These are phyloP conservation scores for Rhopalosiphum nymphaeae DNA, from an alignment of 2,888 invertebrate species.

Conservation along the genomic window DNA sequence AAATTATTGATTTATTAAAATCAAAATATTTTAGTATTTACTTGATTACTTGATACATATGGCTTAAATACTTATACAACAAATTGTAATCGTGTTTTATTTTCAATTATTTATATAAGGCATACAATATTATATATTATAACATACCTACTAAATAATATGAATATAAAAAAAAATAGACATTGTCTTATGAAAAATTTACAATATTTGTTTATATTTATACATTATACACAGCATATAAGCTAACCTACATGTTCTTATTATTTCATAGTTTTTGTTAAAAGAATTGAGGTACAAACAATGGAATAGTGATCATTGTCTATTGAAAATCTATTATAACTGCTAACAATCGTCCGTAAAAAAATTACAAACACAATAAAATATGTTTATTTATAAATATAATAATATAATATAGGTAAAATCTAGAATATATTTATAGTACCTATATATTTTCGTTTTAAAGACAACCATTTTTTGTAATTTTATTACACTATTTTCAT, in stretches of 20 bases:
- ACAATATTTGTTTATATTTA: neutral
- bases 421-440: neutral
- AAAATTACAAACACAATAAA: neutral
- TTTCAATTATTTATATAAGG: neutral
- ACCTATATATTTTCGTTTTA: neutral
- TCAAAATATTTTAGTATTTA: neutral
- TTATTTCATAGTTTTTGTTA: conserved; percentile 29
- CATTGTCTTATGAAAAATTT: neutral
- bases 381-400: neutral
- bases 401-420: neutral
- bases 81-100: neutral
- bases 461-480: neutral
- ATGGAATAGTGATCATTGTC: conserved; percentile 36
- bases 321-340: conserved; percentile 1
- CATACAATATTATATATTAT: neutral
- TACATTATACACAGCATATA: neutral
- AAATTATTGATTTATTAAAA: neutral
- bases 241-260: conserved; percentile 30
- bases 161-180: neutral
- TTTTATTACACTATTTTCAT: neutral
- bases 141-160: neutral
- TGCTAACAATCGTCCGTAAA: neutral
- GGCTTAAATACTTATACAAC: neutral
- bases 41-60: neutral
- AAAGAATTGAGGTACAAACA: neutral